Conservation (phyloP, 92 coral and sea anemone species). For the Phymanthus crucifer region DNA sequence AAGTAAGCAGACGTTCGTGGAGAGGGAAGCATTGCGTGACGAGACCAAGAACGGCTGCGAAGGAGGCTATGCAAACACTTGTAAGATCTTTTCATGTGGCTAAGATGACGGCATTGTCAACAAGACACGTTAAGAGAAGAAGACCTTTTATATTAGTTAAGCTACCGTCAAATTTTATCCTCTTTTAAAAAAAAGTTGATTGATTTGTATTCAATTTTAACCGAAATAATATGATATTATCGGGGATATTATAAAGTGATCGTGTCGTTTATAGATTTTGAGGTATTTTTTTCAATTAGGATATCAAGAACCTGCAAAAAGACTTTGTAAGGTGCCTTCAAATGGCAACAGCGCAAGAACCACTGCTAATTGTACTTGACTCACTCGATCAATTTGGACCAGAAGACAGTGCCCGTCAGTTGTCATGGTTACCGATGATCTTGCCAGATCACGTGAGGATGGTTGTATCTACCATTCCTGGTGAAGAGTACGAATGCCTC, state of each 20-base stretch:
- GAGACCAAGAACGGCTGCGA: too few relatives aligned
- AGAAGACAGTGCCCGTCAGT: conserved; percentile 84
- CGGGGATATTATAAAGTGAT: neutral
- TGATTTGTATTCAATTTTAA: too few relatives aligned
- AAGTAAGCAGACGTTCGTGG: too few relatives aligned
- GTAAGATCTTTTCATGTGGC: too few relatives aligned
- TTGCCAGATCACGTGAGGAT: conserved; percentile 73
- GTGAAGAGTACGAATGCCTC: conserved; percentile 71
- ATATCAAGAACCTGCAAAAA: conserved; percentile 68
- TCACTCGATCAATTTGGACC: conserved; percentile 90
- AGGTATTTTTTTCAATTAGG: conserved; percentile 45
- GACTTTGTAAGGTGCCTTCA: conserved; percentile 79
- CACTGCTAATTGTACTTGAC: conserved; percentile 86
- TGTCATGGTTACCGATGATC: conserved; percentile 87
- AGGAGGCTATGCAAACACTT: too few relatives aligned
- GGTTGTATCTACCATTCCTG: conserved; percentile 86
- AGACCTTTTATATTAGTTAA: too few relatives aligned
- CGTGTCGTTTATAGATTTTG: neutral
- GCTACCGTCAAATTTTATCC: too few relatives aligned
- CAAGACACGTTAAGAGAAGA: too few relatives aligned
- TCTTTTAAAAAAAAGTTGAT: too few relatives aligned
- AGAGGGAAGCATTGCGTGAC: too few relatives aligned
- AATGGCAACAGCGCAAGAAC: conserved; percentile 63
- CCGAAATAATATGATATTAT: too few relatives aligned
- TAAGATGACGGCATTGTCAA: too few relatives aligned